A percentile compares a stretch with the other conserved stretches of the same genome.
Conservation (phyloP, 1,140 invertebrate species). For the Ceratitis capitata region DNA sequence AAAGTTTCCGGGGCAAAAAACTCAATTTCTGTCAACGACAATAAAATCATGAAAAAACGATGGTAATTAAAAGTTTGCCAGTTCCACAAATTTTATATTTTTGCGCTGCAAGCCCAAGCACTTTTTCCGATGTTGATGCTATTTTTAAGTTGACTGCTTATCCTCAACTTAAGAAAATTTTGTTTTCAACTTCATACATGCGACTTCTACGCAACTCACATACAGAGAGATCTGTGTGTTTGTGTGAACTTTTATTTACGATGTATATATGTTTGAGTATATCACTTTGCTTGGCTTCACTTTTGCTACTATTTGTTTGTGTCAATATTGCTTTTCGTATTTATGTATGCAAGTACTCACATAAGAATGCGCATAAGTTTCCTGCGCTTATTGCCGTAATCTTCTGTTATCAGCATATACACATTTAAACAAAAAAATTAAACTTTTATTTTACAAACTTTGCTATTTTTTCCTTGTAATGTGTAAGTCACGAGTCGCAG, state of each 20-base stretch:
- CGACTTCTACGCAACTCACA: neutral
- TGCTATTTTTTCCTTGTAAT: slow-evolving; percentile 3
- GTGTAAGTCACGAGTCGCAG: neutral
- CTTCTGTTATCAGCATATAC: neutral
- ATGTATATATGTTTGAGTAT: neutral
- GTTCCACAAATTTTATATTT: neutral
- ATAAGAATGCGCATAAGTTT: neutral
- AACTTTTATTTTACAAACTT: neutral
- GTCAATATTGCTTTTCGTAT: too few relatives aligned
- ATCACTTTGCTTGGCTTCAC: too few relatives aligned
- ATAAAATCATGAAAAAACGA: neutral
- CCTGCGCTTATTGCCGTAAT: neutral
- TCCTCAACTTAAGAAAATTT: neutral
- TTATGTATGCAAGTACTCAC: neutral
- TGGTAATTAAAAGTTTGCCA: slow-evolving; percentile 5
- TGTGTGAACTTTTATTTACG: neutral
- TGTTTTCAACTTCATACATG: neutral
- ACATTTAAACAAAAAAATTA: neutral
- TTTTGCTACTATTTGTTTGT: too few relatives aligned
- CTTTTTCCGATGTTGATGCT: neutral
- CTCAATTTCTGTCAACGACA: neutral
- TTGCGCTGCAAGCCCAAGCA: neutral
- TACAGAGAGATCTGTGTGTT: neutral
- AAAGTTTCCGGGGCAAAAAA: neutral
- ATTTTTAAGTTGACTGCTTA: neutral